phyloP scores from a whole-genome alignment of 2,113 vertebrate genomes.

The Callaeas wilsoni region DNA sequence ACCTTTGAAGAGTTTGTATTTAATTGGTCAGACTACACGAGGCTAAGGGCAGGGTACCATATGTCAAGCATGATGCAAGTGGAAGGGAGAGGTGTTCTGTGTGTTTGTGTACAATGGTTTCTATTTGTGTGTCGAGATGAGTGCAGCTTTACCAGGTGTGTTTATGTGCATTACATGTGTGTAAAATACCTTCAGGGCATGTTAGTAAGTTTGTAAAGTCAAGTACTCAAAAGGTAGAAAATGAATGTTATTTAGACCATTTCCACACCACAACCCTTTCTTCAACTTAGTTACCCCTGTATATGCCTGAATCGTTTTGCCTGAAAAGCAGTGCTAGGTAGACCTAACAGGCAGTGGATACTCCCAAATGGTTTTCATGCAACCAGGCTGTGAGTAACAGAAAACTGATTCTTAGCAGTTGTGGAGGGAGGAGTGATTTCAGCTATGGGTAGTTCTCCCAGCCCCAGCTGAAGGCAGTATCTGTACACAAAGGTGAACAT shows the following conservation, averaged over 20 bases:
- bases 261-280: not conserved
- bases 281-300: not conserved
- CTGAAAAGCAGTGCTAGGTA: not conserved
- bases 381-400: not conserved
- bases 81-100: not conserved
- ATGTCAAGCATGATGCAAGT: not conserved
- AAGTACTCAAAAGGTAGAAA: not conserved
- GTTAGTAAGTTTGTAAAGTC: not conserved
- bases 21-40: not conserved
- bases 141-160: not conserved
- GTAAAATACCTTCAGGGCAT: not conserved
- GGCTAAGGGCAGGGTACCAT: not conserved
- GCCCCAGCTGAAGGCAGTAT: not conserved
- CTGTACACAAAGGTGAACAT: not conserved
- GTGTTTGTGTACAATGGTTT: not conserved
- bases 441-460: not conserved
- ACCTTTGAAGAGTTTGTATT: not conserved
- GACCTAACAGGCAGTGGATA: not conserved
- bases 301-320: not conserved
- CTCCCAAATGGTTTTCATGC: not conserved
- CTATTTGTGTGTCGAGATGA: rapidly evolving
- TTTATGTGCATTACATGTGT: not conserved
- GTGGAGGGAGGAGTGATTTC: not conserved
- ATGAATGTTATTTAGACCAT: not conserved
- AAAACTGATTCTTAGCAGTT: not conserved